A percentile compares a stretch with the other conserved stretches of the same genome.
phyloP scores from a whole-genome alignment of 2,888 invertebrate species.

The Pterobdella sp. region DNA sequence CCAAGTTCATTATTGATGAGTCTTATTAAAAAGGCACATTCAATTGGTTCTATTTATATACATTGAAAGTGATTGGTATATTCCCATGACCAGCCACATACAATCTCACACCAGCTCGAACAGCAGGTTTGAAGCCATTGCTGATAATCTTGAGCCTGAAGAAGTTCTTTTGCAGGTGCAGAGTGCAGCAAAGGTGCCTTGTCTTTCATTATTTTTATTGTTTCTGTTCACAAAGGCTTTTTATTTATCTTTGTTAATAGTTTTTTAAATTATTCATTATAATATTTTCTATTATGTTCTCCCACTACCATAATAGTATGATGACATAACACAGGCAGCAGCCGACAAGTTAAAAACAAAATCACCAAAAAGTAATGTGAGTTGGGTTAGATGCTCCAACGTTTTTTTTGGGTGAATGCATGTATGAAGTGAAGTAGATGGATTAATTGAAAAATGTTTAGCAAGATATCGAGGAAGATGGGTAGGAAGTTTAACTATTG shows the following conservation, averaged over 20 bases:
- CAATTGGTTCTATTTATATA: neutral
- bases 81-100: neutral
- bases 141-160: constrained; percentile 58
- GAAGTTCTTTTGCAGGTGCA: constrained; percentile 69
- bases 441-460: neutral
- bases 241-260: no score
- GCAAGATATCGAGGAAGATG: neutral
- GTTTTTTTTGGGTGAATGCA: no score
- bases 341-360: constrained; percentile 12
- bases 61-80: neutral
- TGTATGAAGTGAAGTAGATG: no score
- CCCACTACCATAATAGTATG: no score
- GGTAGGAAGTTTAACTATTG: neutral
- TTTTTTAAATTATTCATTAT: no score
- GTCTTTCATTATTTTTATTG: no score
- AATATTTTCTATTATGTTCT: no score
- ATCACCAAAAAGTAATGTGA: constrained; percentile 23
- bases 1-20: neutral
- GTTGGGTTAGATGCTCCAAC: neutral
- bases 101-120: neutral
- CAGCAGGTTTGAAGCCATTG: constrained; percentile 59
- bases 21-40: neutral
- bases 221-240: no score
- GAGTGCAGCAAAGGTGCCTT: constrained; percentile 60
- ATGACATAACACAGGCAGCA: no score